Percentiles rank a stretch among this genome's conserved stretches.
Evolutionary conservation across 23 tunicate genomes (phyloP).

Genomic region (Trididemnum miniatum): DNA sequence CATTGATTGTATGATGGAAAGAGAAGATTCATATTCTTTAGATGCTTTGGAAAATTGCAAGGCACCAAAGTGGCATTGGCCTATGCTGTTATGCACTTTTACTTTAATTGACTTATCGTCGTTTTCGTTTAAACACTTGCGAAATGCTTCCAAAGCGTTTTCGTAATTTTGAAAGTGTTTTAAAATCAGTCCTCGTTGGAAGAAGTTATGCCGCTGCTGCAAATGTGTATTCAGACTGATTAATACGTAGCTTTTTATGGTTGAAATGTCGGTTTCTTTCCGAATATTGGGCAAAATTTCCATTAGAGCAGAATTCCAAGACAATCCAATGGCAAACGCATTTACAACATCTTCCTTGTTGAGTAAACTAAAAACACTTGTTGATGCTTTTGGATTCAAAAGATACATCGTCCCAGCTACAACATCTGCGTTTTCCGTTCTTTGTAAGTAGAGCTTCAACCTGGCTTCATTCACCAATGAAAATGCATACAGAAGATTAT

Average conservation of each 20-base stretch:
- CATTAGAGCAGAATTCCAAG: not conserved
- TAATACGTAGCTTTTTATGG: not conserved
- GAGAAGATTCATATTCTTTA: not conserved
- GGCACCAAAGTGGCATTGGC: not conserved
- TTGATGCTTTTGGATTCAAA: not conserved
- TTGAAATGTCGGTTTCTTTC: not conserved
- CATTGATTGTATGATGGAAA: not conserved
- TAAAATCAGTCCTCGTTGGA: not conserved
- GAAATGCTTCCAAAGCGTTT: not conserved
- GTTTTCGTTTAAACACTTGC: not conserved
- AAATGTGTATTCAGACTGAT: not conserved
- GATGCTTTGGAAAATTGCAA: not conserved
- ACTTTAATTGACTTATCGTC: not conserved
- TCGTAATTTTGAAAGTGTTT: not conserved
- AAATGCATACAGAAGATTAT: not conserved
- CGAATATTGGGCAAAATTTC: not conserved
- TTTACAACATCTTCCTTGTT: not conserved
- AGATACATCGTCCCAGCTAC: not conserved
- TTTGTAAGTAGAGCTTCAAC: not conserved
- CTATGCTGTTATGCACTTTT: not conserved
- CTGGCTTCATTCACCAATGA: slow-evolving; percentile 1
- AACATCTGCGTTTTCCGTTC: not conserved
- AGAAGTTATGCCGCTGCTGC: not conserved
- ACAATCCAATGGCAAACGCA: not conserved
- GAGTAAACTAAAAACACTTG: not conserved